Conservation (phyloP, 2,797 vertebrate genomes). For the Enteromius argenteus region DNA sequence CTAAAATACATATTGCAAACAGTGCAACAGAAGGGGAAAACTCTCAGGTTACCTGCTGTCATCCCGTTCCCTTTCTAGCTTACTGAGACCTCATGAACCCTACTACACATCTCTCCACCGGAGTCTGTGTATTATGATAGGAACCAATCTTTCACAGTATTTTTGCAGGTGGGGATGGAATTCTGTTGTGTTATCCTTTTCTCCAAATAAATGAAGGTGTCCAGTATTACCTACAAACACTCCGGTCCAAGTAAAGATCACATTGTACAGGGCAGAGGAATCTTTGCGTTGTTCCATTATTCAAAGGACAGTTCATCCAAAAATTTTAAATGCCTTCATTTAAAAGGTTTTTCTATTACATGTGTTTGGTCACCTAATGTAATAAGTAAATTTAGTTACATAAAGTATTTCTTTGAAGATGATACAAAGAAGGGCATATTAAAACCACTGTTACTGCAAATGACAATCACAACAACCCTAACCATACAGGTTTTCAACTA, state of each 20-base stretch:
- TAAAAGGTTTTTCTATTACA: not conserved
- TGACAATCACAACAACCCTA: not conserved
- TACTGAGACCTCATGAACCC: conserved; percentile 15
- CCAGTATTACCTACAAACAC: conserved; percentile 17
- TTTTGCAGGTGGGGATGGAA: conserved; percentile 39
- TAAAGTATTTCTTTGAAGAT: not conserved
- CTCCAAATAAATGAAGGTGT: conserved; percentile 34
- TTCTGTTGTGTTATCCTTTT: conserved; percentile 35
- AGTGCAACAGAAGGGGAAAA: conserved; percentile 34
- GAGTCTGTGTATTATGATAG: conserved; percentile 44
- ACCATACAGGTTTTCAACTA: not conserved
- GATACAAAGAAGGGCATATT: not conserved
- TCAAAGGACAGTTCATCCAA: not conserved
- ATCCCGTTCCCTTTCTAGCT: conserved; percentile 9
- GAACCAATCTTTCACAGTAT: conserved; percentile 38
- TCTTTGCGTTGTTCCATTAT: not conserved
- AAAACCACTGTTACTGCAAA: not conserved
- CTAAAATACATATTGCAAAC: conserved; percentile 25
- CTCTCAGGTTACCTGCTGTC: conserved; percentile 43
- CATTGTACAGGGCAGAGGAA: not conserved
- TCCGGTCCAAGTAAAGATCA: not conserved
- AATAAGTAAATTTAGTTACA: not conserved
- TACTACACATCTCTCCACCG: conserved; percentile 16
- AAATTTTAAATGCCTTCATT: not conserved
- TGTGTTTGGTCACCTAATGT: not conserved